A percentile compares a stretch with the other conserved stretches of the same genome.
These are phyloP conservation scores for Hemibagrus guttatus DNA, from an alignment of 2,797 vertebrate genomes.

Conservation along the genomic window DNA sequence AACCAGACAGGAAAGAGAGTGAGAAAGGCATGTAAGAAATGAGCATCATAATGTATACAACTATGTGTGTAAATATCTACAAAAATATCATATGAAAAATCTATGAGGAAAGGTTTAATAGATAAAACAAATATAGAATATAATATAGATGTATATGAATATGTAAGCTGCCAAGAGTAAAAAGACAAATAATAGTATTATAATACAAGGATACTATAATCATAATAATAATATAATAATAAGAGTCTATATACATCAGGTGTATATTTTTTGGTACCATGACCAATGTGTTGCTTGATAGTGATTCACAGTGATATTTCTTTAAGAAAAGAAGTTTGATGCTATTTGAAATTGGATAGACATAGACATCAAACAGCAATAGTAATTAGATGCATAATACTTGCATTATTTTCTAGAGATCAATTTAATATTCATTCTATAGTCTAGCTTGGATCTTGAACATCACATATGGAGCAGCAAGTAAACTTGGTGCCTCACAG, in stretches of 20 bases:
- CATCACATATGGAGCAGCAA: not conserved
- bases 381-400: not conserved
- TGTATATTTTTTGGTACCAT: not conserved
- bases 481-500: not conserved
- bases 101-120: not conserved
- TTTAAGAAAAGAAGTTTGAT: not conserved
- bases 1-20: not conserved
- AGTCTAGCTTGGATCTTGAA: not conserved
- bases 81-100: not conserved
- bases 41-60: not conserved
- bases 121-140: not conserved
- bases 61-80: not conserved
- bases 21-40: not conserved
- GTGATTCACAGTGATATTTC: not conserved
- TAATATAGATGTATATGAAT: not conserved
- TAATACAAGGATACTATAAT: too few relatives aligned
- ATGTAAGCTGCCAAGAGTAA: not conserved
- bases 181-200: not conserved
- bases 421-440: not conserved
- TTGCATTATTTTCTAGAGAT: not conserved
- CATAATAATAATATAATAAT: too few relatives aligned
- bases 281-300: not conserved
- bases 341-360: not conserved
- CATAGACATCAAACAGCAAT: not conserved
- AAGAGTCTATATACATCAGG: not conserved